A percentile compares a stretch with the other conserved stretches of the same genome.
phyloP scores from a whole-genome alignment of 2,113 vertebrate genomes.

The Alosa alosa region DNA sequence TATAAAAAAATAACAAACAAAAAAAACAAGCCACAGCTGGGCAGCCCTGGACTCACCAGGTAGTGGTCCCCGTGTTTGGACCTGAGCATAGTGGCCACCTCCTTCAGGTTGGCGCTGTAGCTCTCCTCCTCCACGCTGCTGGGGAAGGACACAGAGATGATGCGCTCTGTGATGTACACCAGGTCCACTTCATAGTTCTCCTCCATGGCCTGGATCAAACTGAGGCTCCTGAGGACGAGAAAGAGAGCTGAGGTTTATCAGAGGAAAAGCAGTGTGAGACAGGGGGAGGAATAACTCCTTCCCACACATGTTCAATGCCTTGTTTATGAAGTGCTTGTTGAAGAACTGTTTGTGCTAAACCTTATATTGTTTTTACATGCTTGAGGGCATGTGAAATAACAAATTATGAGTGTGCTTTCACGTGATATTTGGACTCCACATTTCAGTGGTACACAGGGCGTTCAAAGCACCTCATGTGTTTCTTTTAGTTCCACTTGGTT shows the following conservation, averaged over 20 bases:
- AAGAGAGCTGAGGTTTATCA: not conserved
- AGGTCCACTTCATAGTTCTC: constrained; percentile 94
- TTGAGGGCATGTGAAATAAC: not conserved
- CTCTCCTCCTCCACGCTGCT: constrained; percentile 81
- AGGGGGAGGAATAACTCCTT: too few relatives aligned
- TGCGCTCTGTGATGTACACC: constrained; percentile 85
- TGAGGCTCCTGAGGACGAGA: constrained; percentile 69
- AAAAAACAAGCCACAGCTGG: not conserved
- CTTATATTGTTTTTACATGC: not conserved
- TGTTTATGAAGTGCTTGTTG: not conserved
- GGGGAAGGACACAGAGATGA: constrained; percentile 93
- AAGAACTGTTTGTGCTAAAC: not conserved
- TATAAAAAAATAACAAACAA: too few relatives aligned
- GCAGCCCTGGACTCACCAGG: constrained; percentile 71
- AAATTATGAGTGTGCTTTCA: not conserved
- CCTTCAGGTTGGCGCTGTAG: constrained; percentile 85
- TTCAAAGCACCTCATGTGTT: not conserved
- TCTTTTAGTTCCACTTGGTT: not conserved
- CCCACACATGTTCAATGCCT: not conserved
- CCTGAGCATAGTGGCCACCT: constrained; percentile 95
- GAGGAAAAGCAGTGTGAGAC: not conserved
- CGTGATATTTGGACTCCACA: not conserved
- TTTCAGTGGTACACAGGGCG: not conserved
- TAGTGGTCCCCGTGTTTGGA: constrained; percentile 95
- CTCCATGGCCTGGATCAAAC: constrained; percentile 81